Percentiles rank a stretch among this genome's conserved stretches.
Evolutionary conservation across 1,140 invertebrate genomes (phyloP).

Genomic region (Augochlora pura): DNA sequence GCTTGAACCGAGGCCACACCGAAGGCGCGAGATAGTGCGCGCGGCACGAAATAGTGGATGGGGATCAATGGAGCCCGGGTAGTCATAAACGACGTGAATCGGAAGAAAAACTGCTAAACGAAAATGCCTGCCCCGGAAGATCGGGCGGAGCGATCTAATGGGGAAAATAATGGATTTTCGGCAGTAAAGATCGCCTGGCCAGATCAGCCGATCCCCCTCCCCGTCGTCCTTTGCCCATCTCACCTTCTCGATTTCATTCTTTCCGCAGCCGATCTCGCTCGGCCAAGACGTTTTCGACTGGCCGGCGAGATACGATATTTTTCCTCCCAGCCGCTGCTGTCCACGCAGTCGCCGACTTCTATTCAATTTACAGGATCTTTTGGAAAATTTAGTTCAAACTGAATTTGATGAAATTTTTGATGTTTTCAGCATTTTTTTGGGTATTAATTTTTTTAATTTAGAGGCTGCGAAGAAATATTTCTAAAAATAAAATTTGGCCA

Average conservation of each 20-base stretch:
- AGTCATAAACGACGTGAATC: slow-evolving; percentile 78
- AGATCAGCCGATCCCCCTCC: slow-evolving; percentile 71
- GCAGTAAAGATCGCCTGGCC: slow-evolving; percentile 77
- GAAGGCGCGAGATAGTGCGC: slow-evolving; percentile 54
- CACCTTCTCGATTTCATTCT: slow-evolving; percentile 43
- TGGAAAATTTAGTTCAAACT: too few species aligned
- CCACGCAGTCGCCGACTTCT: too few species aligned
- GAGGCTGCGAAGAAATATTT: too few species aligned
- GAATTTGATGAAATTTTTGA: too few species aligned
- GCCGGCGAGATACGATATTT: neutral
- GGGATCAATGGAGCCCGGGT: slow-evolving; percentile 57
- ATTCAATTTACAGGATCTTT: too few species aligned
- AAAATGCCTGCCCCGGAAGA: slow-evolving; percentile 74
- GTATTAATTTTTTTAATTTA: too few species aligned
- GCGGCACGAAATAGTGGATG: slow-evolving; percentile 44
- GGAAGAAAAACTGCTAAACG: slow-evolving; percentile 81
- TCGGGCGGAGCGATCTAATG: slow-evolving; percentile 77
- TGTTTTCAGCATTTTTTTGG: too few species aligned
- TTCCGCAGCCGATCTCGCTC: slow-evolving; percentile 10
- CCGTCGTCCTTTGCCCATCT: slow-evolving; percentile 59
- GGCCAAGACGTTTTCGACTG: neutral
- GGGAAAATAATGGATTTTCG: slow-evolving; percentile 80
- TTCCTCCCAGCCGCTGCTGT: too few species aligned
- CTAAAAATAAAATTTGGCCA: too few species aligned
- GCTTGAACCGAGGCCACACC: slow-evolving; percentile 34